Conservation (phyloP, 2,113 vertebrate genomes). For the Cnemophilus loriae region DNA sequence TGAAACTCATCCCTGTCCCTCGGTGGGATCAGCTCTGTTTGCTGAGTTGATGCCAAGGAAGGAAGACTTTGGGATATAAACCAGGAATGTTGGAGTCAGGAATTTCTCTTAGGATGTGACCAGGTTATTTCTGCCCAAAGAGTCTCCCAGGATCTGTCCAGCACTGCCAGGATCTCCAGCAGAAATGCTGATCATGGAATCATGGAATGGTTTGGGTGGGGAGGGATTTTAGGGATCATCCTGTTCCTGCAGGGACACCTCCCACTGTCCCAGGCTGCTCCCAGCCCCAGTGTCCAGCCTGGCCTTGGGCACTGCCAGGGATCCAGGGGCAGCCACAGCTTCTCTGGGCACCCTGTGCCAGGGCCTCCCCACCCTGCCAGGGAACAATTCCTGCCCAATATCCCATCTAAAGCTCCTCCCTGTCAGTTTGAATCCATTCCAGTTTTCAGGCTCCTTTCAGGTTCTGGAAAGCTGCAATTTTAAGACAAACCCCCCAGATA, state of each 20-base stretch:
- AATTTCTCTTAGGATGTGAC: not conserved
- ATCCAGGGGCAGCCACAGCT: not conserved
- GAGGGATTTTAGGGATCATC: not conserved
- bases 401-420: not conserved
- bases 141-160: not conserved
- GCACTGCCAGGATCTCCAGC: not conserved
- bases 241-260: not conserved
- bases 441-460: not conserved
- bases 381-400: not conserved
- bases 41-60: not conserved
- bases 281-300: not conserved
- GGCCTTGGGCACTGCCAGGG: not conserved
- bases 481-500: not conserved
- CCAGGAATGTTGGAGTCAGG: not conserved
- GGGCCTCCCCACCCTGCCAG: not conserved
- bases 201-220: not conserved
- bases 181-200: not conserved
- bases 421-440: not conserved
- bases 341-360: not conserved
- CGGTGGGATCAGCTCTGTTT: not conserved
- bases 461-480: not conserved
- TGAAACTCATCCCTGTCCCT: not conserved
- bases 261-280: not conserved
- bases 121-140: not conserved
- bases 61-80: not conserved